phyloP scores from a whole-genome alignment of 1,140 invertebrate genomes.

The Leptonema lineaticorne region DNA sequence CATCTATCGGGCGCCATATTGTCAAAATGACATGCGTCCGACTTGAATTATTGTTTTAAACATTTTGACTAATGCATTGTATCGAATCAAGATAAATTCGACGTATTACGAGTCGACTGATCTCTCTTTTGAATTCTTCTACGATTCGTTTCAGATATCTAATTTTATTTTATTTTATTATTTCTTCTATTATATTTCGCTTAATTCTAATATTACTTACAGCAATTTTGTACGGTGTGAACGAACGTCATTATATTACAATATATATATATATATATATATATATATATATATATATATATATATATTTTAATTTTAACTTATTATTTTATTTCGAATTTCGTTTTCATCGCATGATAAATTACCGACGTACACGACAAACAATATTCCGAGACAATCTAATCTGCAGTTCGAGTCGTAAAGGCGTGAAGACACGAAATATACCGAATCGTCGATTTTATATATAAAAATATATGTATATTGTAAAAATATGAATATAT shows the following conservation, averaged over 20 bases:
- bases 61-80: neutral
- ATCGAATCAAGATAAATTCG: neutral
- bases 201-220: neutral
- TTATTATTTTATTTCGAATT: slow-evolving; percentile 3
- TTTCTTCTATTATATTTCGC: too few species aligned
- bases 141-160: neutral
- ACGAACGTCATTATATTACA: neutral
- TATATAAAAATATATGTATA: neutral
- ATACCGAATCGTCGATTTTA: neutral
- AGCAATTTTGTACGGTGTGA: neutral
- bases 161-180: neutral
- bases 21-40: neutral
- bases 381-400: neutral
- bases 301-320: too few species aligned
- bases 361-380: slow-evolving; percentile 13
- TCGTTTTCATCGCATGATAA: slow-evolving; percentile 8
- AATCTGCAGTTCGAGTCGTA: neutral
- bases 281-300: too few species aligned
- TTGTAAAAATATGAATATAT: too few species aligned
- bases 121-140: neutral
- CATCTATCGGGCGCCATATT: neutral
- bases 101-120: too few species aligned
- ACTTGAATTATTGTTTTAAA: slow-evolving; percentile 5
- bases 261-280: too few species aligned
- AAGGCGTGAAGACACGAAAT: neutral